Evolutionary conservation across 2,113 vertebrate species (phyloP).

Genomic region (Cyanistes caeruleus): DNA sequence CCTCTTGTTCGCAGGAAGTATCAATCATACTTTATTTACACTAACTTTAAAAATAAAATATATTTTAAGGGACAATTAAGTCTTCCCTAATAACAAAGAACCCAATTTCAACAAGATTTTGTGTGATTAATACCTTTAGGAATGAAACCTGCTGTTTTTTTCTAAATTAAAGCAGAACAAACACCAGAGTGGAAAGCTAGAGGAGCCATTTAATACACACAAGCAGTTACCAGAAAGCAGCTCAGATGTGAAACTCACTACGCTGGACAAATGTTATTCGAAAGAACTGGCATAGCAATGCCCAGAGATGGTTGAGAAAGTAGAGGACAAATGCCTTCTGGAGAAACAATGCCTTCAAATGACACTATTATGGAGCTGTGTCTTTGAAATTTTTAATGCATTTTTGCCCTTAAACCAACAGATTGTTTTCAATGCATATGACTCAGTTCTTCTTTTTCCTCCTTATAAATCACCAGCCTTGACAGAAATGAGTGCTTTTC

Average conservation of each 20-base stretch:
- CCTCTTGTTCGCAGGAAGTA: background rate
- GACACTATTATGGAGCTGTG: background rate
- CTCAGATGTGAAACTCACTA: background rate
- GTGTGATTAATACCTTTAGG: background rate
- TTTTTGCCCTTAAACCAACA: conserved; percentile 29
- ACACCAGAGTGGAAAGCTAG: background rate
- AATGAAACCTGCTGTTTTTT: background rate
- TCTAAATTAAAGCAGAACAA: background rate
- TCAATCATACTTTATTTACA: background rate
- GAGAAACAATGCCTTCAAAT: background rate
- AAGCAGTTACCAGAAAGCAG: background rate
- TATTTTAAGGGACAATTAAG: background rate
- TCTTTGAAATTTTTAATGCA: background rate
- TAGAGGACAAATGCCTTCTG: background rate
- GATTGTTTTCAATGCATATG: background rate
- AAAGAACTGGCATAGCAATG: background rate
- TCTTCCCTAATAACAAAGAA: background rate
- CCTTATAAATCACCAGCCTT: background rate
- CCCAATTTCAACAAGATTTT: background rate
- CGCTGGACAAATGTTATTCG: background rate
- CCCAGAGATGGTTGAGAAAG: background rate
- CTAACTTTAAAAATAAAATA: background rate
- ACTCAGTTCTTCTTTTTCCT: background rate
- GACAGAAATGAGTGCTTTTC: background rate
- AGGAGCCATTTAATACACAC: background rate